Evolutionary conservation across 2,113 vertebrate species (phyloP).

Genomic region (Corythaeola cristata): DNA sequence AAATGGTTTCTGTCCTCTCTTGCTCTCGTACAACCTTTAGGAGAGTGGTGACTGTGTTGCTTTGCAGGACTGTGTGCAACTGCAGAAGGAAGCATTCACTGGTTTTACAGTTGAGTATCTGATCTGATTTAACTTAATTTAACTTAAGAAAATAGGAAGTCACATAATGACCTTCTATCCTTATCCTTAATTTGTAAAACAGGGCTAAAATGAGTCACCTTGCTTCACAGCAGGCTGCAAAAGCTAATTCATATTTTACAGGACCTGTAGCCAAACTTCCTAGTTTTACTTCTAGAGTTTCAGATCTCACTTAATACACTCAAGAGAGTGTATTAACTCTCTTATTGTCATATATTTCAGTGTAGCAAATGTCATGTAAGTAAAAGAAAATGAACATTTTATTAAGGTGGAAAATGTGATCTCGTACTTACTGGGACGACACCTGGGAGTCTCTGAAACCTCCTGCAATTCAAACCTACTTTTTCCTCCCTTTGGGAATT

Average conservation of each 20-base stretch:
- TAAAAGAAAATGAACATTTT: conserved; percentile 27
- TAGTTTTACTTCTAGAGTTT: background rate
- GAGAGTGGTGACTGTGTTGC: background rate
- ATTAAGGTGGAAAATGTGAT: conserved; percentile 36
- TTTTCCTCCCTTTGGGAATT: conserved; percentile 38
- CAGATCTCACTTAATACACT: background rate
- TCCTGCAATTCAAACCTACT: conserved; percentile 37
- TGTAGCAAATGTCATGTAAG: background rate
- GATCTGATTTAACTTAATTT: background rate
- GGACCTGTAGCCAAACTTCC: background rate
- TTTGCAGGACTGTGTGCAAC: background rate
- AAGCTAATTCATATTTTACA: background rate
- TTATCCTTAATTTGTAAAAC: background rate
- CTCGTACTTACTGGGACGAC: conserved; percentile 22
- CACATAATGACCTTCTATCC: background rate
- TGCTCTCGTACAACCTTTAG: background rate
- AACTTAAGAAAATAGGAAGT: background rate
- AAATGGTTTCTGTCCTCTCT: background rate
- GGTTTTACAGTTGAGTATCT: background rate
- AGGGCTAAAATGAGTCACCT: background rate
- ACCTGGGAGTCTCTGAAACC: conserved; percentile 51
- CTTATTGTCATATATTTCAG: conserved; percentile 1
- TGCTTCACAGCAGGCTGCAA: background rate
- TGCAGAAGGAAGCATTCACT: background rate
- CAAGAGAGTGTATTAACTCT: background rate